Percentiles rank a stretch among this genome's conserved stretches.
Evolutionary conservation across 2,888 invertebrate genomes (phyloP).

Genomic region (Heterodera filipjevi): DNA sequence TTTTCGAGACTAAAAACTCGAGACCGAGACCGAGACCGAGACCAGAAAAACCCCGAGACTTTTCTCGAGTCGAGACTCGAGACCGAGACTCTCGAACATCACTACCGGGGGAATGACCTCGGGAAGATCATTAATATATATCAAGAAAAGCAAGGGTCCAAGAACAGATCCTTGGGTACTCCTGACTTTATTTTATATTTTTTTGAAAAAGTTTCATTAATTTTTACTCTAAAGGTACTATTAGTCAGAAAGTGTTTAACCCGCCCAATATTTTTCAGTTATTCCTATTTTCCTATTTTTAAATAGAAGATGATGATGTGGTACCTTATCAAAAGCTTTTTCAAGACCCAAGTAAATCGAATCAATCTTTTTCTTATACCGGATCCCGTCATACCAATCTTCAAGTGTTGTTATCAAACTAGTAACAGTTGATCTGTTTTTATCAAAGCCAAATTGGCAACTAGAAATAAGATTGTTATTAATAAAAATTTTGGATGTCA

Average conservation of each 20-base stretch:
- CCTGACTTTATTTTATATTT: neutral
- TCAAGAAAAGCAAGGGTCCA: constrained; percentile 22
- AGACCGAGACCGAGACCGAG: too few relatives aligned
- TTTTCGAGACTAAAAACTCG: too few relatives aligned
- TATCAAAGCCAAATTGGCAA: constrained; percentile 24
- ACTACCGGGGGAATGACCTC: neutral
- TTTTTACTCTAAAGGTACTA: constrained; percentile 13
- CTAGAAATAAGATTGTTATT: neutral
- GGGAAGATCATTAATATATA: constrained; percentile 27
- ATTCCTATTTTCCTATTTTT: constrained; percentile 2
- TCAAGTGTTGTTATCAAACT: constrained; percentile 8
- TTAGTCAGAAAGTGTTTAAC: constrained; percentile 2
- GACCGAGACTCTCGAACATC: too few relatives aligned
- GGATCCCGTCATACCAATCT: neutral
- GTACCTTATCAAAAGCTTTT: constrained; percentile 13
- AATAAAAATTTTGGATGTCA: neutral
- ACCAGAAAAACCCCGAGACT: too few relatives aligned
- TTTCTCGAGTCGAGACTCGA: too few relatives aligned
- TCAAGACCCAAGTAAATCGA: constrained; percentile 6
- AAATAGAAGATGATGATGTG: neutral
- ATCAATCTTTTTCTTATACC: neutral
- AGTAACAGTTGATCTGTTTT: constrained; percentile 12
- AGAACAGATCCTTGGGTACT: neutral
- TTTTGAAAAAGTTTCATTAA: neutral
- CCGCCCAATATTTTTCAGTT: neutral